A percentile compares a stretch with the other conserved stretches of the same genome.
Evolutionary conservation across 2,797 vertebrate species (phyloP).

Genomic region (Loriculus beryllinus): DNA sequence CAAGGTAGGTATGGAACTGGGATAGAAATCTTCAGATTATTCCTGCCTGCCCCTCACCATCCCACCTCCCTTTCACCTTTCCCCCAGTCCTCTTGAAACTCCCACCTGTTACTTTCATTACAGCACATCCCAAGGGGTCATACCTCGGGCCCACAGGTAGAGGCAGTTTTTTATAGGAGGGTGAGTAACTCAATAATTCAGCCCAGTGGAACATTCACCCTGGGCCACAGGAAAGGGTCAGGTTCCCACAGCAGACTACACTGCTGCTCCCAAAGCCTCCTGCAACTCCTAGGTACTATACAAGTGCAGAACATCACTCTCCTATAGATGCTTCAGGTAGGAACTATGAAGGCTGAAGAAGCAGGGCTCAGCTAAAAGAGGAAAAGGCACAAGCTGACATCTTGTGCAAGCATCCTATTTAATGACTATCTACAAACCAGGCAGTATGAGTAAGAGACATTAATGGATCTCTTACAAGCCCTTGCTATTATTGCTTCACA

Average conservation of each 20-base stretch:
- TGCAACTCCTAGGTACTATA: neutral
- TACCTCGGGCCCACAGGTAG: neutral
- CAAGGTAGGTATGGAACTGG: neutral
- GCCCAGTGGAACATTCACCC: neutral
- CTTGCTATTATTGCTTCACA: neutral
- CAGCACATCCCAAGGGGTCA: neutral
- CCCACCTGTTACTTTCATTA: neutral
- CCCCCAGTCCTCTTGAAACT: neutral
- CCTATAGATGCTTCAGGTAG: neutral
- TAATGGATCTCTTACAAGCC: neutral
- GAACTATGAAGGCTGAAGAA: neutral
- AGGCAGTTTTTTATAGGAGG: neutral
- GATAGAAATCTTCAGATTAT: neutral
- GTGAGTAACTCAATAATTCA: neutral
- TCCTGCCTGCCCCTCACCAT: neutral
- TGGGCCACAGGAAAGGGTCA: neutral
- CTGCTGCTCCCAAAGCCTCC: neutral
- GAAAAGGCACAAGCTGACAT: neutral
- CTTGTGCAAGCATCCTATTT: neutral
- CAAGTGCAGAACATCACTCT: neutral
- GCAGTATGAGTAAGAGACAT: neutral
- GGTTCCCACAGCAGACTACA: neutral
- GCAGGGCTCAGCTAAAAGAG: neutral
- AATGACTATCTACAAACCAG: neutral
- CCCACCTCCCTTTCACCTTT: neutral